Evolutionary conservation across 2,113 vertebrate genomes (phyloP).

Genomic region (Synchiropus splendidus): DNA sequence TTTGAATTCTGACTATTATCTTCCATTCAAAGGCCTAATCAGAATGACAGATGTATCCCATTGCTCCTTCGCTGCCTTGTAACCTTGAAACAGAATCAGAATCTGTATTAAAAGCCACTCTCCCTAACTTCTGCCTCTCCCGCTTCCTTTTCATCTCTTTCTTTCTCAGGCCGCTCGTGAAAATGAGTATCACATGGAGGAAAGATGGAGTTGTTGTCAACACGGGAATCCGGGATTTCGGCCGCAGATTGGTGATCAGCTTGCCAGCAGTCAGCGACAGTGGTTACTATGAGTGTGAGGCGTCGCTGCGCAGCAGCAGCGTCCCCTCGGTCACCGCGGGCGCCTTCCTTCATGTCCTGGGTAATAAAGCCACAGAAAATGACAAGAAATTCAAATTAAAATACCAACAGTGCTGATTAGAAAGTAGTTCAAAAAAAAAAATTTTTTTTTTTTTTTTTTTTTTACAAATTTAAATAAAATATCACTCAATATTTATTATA

Average conservation of each 20-base stretch:
- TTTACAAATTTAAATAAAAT: too few relatives aligned
- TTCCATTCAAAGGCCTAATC: conserved; percentile 56
- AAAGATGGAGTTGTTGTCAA: conserved; percentile 76
- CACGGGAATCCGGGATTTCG: conserved; percentile 80
- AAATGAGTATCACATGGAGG: conserved; percentile 87
- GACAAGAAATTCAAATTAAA: neutral
- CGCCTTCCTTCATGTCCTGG: conserved; percentile 80
- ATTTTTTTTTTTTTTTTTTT: too few relatives aligned
- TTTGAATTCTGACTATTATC: conserved; percentile 48
- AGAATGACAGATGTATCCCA: conserved; percentile 53
- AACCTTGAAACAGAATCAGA: conserved; percentile 57
- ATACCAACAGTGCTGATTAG: too few relatives aligned
- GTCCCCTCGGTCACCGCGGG: conserved; percentile 72
- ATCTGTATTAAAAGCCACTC: conserved; percentile 39
- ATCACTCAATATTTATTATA: too few relatives aligned
- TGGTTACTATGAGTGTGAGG: conserved; percentile 90
- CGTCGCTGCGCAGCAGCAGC: conserved; percentile 83
- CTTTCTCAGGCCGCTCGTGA: conserved; percentile 79
- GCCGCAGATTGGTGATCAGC: conserved; percentile 82
- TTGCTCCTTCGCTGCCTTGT: conserved; percentile 26
- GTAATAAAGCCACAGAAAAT: too few relatives aligned
- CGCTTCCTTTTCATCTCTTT: conserved; percentile 16
- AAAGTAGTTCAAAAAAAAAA: too few relatives aligned
- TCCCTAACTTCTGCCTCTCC: conserved; percentile 6
- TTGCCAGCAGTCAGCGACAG: conserved; percentile 73